A percentile compares a stretch with the other conserved stretches of the same genome.
Evolutionary conservation across 1,140 invertebrate genomes (phyloP).

Genomic region (Dreissena rostriformis): DNA sequence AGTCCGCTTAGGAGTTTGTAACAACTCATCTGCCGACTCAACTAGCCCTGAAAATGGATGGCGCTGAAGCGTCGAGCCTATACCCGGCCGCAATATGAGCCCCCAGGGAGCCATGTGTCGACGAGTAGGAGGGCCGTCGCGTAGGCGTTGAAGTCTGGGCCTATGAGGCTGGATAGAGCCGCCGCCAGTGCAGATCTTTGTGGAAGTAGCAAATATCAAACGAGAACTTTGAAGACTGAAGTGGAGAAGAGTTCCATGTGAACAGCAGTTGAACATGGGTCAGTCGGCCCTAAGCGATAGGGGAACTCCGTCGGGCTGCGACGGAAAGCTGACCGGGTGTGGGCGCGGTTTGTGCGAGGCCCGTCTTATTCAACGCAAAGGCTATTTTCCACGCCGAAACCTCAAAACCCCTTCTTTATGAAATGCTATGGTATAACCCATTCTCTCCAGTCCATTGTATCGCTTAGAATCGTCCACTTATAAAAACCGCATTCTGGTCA

Average conservation of each 20-base stretch:
- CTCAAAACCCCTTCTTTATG: no score
- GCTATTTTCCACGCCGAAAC: no score
- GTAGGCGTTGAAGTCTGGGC: conserved; percentile 84
- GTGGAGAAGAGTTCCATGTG: conserved; percentile 93
- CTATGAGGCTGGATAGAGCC: conserved; percentile 1
- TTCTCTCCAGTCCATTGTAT: no score
- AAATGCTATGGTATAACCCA: no score
- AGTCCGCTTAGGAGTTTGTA: conserved; percentile 94
- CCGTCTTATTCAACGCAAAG: no score
- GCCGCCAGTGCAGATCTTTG: conserved; percentile 83
- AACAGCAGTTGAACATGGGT: conserved; percentile 95
- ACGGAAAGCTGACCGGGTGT: conserved; percentile 64
- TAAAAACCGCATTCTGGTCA: no score
- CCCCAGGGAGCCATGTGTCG: conserved; percentile 82
- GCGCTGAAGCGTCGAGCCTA: conserved; percentile 85
- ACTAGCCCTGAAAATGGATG: conserved; percentile 94
- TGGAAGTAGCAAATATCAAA: conserved; percentile 94
- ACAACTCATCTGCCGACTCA: conserved; percentile 93
- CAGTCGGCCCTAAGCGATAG: conserved; percentile 88
- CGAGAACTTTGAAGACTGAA: conserved; percentile 92
- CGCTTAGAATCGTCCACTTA: no score
- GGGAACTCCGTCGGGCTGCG: conserved; percentile 84
- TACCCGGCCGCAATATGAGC: conserved; percentile 83
- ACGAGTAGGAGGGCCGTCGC: conserved; percentile 93
- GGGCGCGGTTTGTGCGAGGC: conserved; percentile 29